These are phyloP conservation scores for Gonioctena quinquepunctata DNA, from an alignment of 1,140 invertebrate species.

Conservation along the genomic window DNA sequence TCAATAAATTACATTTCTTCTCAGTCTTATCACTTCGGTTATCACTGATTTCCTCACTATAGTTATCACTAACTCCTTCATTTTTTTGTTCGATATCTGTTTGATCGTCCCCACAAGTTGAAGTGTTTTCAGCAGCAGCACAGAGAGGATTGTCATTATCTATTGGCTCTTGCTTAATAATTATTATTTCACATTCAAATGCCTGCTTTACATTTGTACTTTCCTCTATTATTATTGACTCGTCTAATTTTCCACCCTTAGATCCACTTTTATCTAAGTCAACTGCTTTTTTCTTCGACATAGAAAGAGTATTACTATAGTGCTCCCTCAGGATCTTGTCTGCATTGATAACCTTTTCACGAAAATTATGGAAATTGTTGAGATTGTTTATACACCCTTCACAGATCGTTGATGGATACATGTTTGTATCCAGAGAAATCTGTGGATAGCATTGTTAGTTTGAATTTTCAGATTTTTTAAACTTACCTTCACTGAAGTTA, in stretches of 20 bases:
- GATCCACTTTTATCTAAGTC: background rate
- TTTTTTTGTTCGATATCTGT: background rate
- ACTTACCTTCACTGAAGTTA: slow-evolving; percentile 40
- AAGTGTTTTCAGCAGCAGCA: slow-evolving; percentile 8
- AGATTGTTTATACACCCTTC: slow-evolving; percentile 42
- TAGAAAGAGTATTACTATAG: slow-evolving; percentile 13
- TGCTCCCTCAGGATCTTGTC: slow-evolving; percentile 36
- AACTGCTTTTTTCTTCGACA: background rate
- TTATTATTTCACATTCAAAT: background rate
- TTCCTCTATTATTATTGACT: slow-evolving; percentile 15
- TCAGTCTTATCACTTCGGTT: background rate
- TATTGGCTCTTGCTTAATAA: background rate
- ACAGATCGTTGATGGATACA: slow-evolving; percentile 39
- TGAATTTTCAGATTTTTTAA: background rate
- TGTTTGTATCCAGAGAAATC: slow-evolving; percentile 25
- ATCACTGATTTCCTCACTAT: background rate
- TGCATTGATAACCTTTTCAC: slow-evolving; percentile 40
- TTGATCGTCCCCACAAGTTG: slow-evolving; percentile 4
- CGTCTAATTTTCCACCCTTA: too few species aligned
- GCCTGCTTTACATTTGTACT: background rate
- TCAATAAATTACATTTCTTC: slow-evolving; percentile 33
- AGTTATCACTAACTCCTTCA: background rate
- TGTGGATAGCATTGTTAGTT: slow-evolving; percentile 20
- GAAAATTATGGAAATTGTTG: slow-evolving; percentile 40
- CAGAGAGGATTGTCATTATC: background rate